Conservation (phyloP, 2,888 invertebrate genomes). For the Nomada fucata region DNA sequence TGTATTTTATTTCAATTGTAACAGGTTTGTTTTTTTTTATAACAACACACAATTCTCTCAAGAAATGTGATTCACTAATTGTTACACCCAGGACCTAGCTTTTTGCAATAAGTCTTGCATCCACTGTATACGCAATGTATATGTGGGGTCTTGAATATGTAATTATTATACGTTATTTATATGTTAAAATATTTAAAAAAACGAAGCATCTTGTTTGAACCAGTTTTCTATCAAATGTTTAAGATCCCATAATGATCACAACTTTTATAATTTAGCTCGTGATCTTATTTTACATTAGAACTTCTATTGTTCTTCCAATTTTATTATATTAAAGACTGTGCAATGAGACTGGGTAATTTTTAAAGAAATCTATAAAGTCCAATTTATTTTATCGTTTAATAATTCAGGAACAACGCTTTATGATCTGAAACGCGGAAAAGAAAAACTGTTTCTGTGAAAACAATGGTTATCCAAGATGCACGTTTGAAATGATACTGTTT, state of each 20-base stretch:
- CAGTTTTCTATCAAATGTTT: constrained; percentile 19
- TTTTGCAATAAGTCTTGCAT: constrained; percentile 47
- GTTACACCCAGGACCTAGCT: constrained; percentile 31
- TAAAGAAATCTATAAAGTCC: constrained; percentile 11
- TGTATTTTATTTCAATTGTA: constrained; percentile 23
- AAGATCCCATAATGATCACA: constrained; percentile 8
- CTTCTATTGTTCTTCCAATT: constrained; percentile 34
- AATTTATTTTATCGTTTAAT: not conserved
- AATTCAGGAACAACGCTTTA: constrained; percentile 11
- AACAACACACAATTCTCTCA: constrained; percentile 32
- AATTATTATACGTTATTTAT: constrained; percentile 66
- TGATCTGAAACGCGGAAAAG: not conserved
- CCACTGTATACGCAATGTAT: constrained; percentile 35
- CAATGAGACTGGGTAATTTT: constrained; percentile 47
- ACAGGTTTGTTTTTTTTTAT: constrained; percentile 33
- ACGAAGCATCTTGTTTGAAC: constrained; percentile 57
- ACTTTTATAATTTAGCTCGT: not conserved
- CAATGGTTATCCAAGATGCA: constrained; percentile 53
- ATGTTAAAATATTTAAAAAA: constrained; percentile 45
- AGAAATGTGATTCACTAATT: constrained; percentile 37
- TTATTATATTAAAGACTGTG: constrained; percentile 49
- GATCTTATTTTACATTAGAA: constrained; percentile 12
- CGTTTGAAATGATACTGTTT: constrained; percentile 35
- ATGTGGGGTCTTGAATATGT: constrained; percentile 72
- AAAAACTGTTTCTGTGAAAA: constrained; percentile 24